Conservation (phyloP, 2,888 invertebrate species). For the Archaeoteleia sp. region DNA sequence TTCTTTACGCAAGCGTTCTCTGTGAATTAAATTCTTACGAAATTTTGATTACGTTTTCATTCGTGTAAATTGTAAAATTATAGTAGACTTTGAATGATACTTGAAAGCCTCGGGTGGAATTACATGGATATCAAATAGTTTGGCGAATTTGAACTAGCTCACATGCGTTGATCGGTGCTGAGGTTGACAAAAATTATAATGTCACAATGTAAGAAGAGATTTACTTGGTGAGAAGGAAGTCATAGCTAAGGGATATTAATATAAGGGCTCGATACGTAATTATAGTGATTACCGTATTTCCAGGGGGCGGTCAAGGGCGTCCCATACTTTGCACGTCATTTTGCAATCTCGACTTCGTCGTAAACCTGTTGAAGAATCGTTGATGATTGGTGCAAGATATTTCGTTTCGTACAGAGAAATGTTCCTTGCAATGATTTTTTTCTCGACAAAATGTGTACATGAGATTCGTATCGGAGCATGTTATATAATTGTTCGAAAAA, state of each 20-base stretch:
- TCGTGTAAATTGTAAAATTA: too few relatives aligned
- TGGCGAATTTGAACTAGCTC: constrained; percentile 6
- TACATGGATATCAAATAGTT: too few relatives aligned
- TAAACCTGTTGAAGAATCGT: constrained; percentile 67
- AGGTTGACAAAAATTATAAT: constrained; percentile 60
- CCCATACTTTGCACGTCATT: constrained; percentile 75
- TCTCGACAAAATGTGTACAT: too few relatives aligned
- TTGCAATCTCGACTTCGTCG: constrained; percentile 71
- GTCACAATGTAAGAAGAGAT: constrained; percentile 53
- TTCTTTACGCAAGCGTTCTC: constrained; percentile 10
- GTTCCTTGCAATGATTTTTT: too few relatives aligned
- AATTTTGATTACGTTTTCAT: constrained; percentile 13
- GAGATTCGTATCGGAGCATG: too few relatives aligned
- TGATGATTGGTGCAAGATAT: constrained; percentile 53
- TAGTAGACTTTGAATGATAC: too few relatives aligned
- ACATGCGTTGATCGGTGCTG: constrained; percentile 58
- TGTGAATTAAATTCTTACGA: neutral
- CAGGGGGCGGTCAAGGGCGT: constrained; percentile 74
- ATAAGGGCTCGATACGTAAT: constrained; percentile 75
- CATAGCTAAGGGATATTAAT: constrained; percentile 74
- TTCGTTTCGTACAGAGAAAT: too few relatives aligned
- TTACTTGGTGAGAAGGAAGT: constrained; percentile 59
- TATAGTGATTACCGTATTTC: constrained; percentile 75
- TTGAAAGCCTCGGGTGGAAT: too few relatives aligned
- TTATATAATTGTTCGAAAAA: too few relatives aligned